Percentiles rank a stretch among this genome's conserved stretches.
Evolutionary conservation across 2,888 invertebrate genomes (phyloP).

Genomic region (Acronicta alni): DNA sequence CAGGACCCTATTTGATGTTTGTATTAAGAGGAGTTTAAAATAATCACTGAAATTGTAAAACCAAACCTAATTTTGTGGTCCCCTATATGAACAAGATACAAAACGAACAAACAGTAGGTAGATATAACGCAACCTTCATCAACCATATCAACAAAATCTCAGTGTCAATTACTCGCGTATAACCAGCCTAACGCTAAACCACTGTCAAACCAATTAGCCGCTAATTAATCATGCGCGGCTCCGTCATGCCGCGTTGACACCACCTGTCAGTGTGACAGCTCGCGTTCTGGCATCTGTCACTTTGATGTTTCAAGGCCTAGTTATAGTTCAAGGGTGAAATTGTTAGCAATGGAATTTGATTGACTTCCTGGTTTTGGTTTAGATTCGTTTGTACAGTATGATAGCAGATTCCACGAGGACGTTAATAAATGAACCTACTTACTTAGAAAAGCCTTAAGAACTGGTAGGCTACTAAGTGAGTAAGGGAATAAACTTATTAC

Average conservation of each 20-base stretch:
- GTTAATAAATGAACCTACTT: no score
- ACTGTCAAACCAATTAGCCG: constrained; percentile 75
- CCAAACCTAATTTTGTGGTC: constrained; percentile 8
- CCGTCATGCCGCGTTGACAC: constrained; percentile 73
- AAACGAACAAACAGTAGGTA: constrained; percentile 5
- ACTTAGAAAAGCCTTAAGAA: no score
- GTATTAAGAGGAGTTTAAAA: no score
- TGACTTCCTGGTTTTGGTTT: constrained; percentile 47
- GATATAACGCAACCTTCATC: constrained; percentile 43
- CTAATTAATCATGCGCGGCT: constrained; percentile 69
- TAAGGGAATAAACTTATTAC: no score
- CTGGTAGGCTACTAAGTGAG: no score
- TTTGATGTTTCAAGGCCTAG: constrained; percentile 75
- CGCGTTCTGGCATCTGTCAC: constrained; percentile 77
- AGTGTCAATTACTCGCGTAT: constrained; percentile 52
- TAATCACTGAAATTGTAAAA: neutral
- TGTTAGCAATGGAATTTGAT: constrained; percentile 38
- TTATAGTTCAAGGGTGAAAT: constrained; percentile 62
- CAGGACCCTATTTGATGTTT: no score
- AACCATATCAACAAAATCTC: constrained; percentile 43
- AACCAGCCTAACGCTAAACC: constrained; percentile 57
- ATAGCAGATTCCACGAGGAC: neutral
- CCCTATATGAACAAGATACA: constrained; percentile 7
- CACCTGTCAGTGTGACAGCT: constrained; percentile 74
- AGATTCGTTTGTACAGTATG: constrained; percentile 1